Percentiles rank a stretch among this genome's conserved stretches.
Conservation (phyloP, 1,140 invertebrate genomes). For the Leguminivora glycinivorella region DNA sequence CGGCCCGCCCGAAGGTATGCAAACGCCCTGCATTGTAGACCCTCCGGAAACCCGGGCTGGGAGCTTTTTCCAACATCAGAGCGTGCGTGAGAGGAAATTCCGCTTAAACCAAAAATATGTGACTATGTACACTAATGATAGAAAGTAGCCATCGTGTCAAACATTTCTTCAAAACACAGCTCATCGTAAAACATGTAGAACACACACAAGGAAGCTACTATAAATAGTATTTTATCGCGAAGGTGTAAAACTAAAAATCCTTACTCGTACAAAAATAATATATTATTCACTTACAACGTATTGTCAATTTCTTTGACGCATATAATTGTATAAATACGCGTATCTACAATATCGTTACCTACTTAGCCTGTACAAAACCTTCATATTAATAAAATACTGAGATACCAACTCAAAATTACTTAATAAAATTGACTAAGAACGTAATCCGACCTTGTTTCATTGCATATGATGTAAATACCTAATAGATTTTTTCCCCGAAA, state of each 20-base stretch:
- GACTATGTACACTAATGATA: no score
- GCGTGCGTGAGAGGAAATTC: no score
- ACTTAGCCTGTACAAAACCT: slow-evolving; percentile 47
- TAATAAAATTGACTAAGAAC: slow-evolving; percentile 48
- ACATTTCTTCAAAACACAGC: no score
- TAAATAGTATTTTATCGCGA: no score
- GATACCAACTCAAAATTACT: slow-evolving; percentile 50
- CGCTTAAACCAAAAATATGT: no score
- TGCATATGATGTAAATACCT: slow-evolving; percentile 34
- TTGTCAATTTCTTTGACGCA: neutral
- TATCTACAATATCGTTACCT: slow-evolving; percentile 37
- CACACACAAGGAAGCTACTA: no score
- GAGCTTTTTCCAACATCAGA: no score
- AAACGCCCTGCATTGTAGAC: no score
- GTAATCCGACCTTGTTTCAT: slow-evolving; percentile 44
- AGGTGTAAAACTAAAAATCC: neutral
- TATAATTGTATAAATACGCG: slow-evolving; percentile 11
- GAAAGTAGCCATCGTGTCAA: no score
- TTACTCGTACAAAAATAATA: neutral
- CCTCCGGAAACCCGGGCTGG: no score
- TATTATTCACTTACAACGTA: slow-evolving; percentile 21
- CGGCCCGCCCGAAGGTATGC: no score
- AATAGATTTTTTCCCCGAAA: neutral
- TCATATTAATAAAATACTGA: slow-evolving; percentile 45
- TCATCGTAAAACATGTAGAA: neutral